These are phyloP conservation scores for Dynastes hyllus DNA, from an alignment of 2,888 invertebrate genomes.

Conservation along the genomic window DNA sequence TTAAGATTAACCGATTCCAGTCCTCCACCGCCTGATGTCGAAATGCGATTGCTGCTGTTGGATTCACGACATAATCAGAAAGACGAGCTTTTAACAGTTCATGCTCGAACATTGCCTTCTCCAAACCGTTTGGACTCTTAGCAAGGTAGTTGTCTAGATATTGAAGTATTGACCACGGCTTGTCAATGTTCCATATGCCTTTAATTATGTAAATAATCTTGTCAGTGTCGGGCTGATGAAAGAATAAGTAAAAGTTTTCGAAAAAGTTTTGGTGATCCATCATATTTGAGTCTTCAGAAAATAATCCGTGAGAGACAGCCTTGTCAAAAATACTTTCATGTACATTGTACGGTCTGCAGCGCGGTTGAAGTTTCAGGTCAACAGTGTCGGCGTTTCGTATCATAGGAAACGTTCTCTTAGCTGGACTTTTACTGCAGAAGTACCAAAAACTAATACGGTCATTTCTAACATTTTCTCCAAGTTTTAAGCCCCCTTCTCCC, in stretches of 20 bases:
- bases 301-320: not conserved
- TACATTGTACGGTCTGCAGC: too few species aligned
- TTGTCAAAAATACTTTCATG: not conserved
- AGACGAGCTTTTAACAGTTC: not conserved
- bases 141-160: not conserved
- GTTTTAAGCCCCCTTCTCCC: not conserved
- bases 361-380: not conserved
- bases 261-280: not conserved
- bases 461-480: not conserved
- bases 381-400: not conserved
- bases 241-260: not conserved
- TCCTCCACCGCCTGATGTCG: not conserved
- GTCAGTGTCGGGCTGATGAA: not conserved
- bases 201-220: not conserved
- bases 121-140: too few species aligned
- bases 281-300: not conserved
- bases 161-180: not conserved
- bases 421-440: not conserved
- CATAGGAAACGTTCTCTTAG: not conserved
- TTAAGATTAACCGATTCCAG: not conserved
- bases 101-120: not conserved
- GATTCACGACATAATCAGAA: not conserved
- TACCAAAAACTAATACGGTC: not conserved
- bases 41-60: not conserved
- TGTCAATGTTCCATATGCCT: not conserved